Evolutionary conservation across 2,888 invertebrate species (phyloP).

Genomic region (Rotaria magnacalcarata): DNA sequence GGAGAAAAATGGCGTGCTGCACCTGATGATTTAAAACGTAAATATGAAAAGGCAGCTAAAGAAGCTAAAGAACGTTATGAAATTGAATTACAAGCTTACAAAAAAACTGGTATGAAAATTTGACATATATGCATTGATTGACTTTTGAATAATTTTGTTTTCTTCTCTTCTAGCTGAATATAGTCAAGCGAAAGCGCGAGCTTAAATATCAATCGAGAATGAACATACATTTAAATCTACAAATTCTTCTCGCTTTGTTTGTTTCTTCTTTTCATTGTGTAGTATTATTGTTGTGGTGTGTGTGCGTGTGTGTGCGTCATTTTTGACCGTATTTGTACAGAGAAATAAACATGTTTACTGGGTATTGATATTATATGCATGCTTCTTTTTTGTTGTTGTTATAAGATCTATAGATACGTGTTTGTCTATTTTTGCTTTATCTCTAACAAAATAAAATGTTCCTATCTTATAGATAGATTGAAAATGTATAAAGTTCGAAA

Average conservation of each 20-base stretch:
- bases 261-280: neutral
- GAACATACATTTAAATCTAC: neutral
- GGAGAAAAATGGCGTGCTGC: slow-evolving; percentile 20
- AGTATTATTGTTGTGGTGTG: neutral
- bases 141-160: no score
- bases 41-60: slow-evolving; percentile 28
- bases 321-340: neutral
- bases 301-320: neutral
- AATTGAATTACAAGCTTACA: slow-evolving; percentile 10
- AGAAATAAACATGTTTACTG: neutral
- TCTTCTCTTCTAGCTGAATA: neutral
- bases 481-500: no score
- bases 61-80: slow-evolving; percentile 27
- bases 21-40: slow-evolving; percentile 24
- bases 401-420: slow-evolving; percentile 3
- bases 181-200: neutral
- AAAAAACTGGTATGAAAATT: neutral
- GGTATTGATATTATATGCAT: neutral
- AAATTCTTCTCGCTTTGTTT: neutral
- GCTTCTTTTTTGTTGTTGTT: neutral
- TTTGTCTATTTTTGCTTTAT: slow-evolving; percentile 15
- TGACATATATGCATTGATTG: no score
- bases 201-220: slow-evolving; percentile 7
- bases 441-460: neutral
- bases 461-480: neutral